Conservation (phyloP, 2,113 vertebrate genomes). For the Brachypodius melanocephalos region DNA sequence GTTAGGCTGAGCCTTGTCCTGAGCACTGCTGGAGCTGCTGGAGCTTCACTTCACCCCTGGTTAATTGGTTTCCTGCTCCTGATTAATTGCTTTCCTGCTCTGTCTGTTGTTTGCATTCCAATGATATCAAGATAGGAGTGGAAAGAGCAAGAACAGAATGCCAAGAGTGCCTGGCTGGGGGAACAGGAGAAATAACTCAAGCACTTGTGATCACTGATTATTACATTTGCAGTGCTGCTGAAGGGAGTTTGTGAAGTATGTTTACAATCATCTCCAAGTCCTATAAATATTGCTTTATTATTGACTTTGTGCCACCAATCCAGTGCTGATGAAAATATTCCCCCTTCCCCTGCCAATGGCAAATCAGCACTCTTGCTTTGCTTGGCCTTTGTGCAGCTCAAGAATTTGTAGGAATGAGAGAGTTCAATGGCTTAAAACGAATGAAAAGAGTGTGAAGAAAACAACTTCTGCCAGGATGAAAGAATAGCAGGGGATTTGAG, state of each 20-base stretch:
- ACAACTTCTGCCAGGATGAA: background rate
- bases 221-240: conserved; percentile 32
- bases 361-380: background rate
- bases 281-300: conserved; percentile 54
- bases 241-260: conserved; percentile 36
- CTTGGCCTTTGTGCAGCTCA: background rate
- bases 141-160: background rate
- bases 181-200: background rate
- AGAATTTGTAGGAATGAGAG: background rate
- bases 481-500: background rate
- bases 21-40: background rate
- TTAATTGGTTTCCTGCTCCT: background rate
- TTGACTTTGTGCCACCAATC: conserved; percentile 42
- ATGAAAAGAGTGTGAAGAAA: conserved; percentile 20
- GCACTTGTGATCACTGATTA: conserved; percentile 33
- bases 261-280: conserved; percentile 41
- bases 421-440: conserved; percentile 25
- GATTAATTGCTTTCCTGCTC: background rate
- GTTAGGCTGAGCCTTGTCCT: background rate
- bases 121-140: background rate
- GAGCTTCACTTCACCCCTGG: background rate
- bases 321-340: background rate
- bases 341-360: background rate
- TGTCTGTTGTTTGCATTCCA: background rate
- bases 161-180: background rate